Evolutionary conservation across 2,888 invertebrate species (phyloP), one percentile per base, ranked within the genome.

Genomic region (Lordiphosa andalusiaca): DNA sequence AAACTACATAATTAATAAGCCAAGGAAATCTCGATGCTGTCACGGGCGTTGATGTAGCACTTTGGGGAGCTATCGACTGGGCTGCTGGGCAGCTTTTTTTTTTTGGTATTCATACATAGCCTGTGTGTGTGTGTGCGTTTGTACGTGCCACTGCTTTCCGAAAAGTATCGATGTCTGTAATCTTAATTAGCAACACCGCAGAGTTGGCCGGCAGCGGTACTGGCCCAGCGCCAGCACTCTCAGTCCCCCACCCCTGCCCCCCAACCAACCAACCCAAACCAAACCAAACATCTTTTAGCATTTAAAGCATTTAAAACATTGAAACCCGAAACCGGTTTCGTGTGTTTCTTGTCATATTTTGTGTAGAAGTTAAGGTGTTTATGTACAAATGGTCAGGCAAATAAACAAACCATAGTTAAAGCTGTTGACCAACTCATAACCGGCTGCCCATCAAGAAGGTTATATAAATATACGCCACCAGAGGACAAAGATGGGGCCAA

Each of bases 1-100:
- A 83, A 81, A 73, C 75, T 77, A 73, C 75, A 83, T 81, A 81
- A 81, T 81, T 81, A 84, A 81, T 78, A 78, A 78, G 82, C 60
- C 66, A 53, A 62, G 44, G 42, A 68, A 60, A 53, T 52, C 49
- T 52, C 58, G 53, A 16, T 53, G 57, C 68, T 73, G 77, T 71
- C 77, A 66, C 59, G 37, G 62, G 46, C 65, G 61, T 67, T 78
- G 78, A 77, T 77, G 59, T 78, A 82, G 80, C 83, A 78, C 80
- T 75, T 82, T 68, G 57, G 56, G 48, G 64, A 62, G 61, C 61
- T 63, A 77, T 70, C 74, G 68, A 69, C 50, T 58, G 64, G 37
- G 54, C 44, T 39, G 39, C 25, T 35, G 23, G 37, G 39, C 50
- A 25, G 41, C 50, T 49, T 39, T 35, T 12, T 6, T 19, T 50